A percentile compares a stretch with the other conserved stretches of the same genome.
phyloP scores from a whole-genome alignment of 2,888 invertebrate genomes.

The Drosophila niveifrons region DNA sequence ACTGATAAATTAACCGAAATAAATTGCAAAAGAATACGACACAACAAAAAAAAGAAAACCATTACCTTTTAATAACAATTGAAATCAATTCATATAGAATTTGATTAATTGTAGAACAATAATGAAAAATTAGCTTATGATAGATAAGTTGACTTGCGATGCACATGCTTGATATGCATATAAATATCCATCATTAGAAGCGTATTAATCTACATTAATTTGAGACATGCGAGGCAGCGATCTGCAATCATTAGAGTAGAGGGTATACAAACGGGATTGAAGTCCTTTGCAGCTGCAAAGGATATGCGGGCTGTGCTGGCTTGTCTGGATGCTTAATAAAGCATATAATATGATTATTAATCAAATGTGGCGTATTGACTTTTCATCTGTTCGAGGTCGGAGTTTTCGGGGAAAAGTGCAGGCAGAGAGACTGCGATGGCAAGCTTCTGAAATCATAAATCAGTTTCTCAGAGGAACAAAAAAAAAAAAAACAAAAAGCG shows the following conservation, averaged over 20 bases:
- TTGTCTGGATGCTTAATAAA: conserved; percentile 70
- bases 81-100: background rate
- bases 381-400: conserved; percentile 51
- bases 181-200: conserved; percentile 25
- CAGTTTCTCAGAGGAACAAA: conserved; percentile 41
- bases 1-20: too few species aligned
- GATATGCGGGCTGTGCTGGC: conserved; percentile 13
- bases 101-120: conserved; percentile 12
- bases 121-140: background rate
- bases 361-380: conserved; percentile 77
- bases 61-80: background rate
- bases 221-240: conserved; percentile 20
- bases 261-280: conserved; percentile 27
- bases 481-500: conserved; percentile 28
- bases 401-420: conserved; percentile 20
- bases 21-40: too few species aligned
- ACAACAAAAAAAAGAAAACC: background rate
- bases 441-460: conserved; percentile 58
- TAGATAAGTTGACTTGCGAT: conserved; percentile 5
- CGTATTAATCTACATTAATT: conserved; percentile 55
- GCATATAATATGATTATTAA: conserved; percentile 80
- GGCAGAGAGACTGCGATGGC: background rate
- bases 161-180: background rate
- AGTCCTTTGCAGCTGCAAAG: background rate
- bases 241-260: conserved; percentile 32